Conservation (phyloP, 2,797 vertebrate species). For the Microctenopoma stevenorrisi region DNA sequence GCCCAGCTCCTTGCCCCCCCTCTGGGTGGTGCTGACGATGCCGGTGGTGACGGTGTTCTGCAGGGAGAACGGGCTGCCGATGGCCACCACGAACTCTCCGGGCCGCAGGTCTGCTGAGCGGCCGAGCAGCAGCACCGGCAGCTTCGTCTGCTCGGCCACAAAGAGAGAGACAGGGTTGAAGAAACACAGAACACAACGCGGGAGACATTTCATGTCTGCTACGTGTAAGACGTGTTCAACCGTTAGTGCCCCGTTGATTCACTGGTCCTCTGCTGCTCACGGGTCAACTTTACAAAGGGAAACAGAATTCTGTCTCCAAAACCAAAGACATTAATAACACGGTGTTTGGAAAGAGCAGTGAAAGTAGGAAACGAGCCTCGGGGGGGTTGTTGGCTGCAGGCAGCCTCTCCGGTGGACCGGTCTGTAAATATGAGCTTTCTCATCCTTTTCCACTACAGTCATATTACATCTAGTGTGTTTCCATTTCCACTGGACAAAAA, state of each 20-base stretch:
- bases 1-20: constrained; percentile 94
- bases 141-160: constrained; percentile 83
- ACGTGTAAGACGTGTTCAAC: too few relatives aligned
- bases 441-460: constrained; percentile 8
- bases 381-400: neutral
- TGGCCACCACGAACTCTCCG: constrained; percentile 94
- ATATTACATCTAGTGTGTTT: neutral
- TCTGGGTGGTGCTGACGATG: constrained; percentile 96
- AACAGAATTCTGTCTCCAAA: too few relatives aligned
- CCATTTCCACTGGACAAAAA: neutral
- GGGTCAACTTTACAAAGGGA: too few relatives aligned
- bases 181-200: too few relatives aligned
- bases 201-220: too few relatives aligned
- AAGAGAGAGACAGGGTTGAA: too few relatives aligned
- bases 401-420: neutral
- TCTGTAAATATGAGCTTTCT: neutral
- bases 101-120: constrained; percentile 93
- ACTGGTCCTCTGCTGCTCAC: too few relatives aligned
- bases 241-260: too few relatives aligned
- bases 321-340: too few relatives aligned
- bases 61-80: constrained; percentile 96
- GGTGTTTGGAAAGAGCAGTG: too few relatives aligned
- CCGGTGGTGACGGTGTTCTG: constrained; percentile 98
- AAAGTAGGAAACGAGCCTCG: neutral
- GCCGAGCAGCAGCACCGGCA: constrained; percentile 92